Conservation (phyloP, 2,797 vertebrate genomes). For the Kryptolebias ocellatus region DNA sequence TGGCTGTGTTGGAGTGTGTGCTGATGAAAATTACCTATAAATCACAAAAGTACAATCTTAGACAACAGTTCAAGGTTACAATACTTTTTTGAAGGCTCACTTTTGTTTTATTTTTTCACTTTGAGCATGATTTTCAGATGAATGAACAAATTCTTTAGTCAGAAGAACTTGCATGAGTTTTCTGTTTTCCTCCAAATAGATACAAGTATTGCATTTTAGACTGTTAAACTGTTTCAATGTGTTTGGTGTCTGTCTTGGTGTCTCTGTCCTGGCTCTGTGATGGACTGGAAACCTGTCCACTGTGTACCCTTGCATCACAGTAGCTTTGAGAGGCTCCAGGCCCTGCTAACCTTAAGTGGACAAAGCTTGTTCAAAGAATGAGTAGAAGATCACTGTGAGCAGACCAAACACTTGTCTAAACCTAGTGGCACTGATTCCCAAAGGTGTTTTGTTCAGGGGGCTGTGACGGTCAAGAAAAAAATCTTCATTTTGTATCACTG, state of each 20-base stretch:
- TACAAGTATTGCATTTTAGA: background rate
- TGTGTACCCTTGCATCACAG: background rate
- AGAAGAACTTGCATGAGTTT: background rate
- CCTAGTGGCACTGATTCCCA: background rate
- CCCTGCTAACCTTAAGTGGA: background rate
- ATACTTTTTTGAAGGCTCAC: background rate
- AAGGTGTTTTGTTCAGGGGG: too few species aligned
- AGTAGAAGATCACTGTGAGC: background rate
- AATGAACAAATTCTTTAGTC: background rate
- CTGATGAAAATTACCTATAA: background rate
- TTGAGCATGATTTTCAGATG: background rate
- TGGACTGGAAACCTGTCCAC: background rate
- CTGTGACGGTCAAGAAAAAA: too few species aligned
- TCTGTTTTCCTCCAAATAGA: background rate
- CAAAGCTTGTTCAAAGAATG: background rate
- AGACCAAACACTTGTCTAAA: background rate
- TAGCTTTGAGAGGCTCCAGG: background rate
- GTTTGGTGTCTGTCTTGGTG: background rate
- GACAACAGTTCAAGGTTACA: background rate
- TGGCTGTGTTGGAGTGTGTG: slow-evolving; percentile 6
- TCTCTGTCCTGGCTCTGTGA: background rate
- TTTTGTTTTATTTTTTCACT: background rate
- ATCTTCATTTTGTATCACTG: too few species aligned
- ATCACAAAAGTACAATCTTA: background rate
- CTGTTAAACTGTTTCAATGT: background rate